These are phyloP conservation scores for Plotosus lineatus DNA, from an alignment of 2,113 vertebrate genomes.

Conservation along the genomic window DNA sequence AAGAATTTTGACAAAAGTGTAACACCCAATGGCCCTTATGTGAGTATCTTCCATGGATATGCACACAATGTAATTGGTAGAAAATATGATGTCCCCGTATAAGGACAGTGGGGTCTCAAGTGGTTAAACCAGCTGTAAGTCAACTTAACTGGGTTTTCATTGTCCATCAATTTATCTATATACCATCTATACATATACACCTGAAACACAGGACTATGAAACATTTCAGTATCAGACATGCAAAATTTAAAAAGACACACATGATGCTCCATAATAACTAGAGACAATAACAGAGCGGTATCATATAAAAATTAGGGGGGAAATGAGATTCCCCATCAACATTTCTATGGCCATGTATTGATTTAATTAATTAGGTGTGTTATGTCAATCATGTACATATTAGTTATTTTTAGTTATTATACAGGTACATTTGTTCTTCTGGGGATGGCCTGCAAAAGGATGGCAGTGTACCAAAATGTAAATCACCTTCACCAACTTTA, in stretches of 20 bases:
- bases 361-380: slow-evolving; percentile 39
- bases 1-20: too few relatives aligned
- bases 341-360: too few relatives aligned
- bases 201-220: neutral
- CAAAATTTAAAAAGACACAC: neutral
- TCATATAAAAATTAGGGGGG: neutral
- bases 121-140: neutral
- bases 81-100: too few relatives aligned
- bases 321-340: neutral
- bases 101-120: too few relatives aligned
- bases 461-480: slow-evolving; percentile 40
- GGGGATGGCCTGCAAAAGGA: slow-evolving; percentile 38
- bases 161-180: neutral
- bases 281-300: too few relatives aligned
- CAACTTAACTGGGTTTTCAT: neutral
- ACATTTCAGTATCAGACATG: neutral
- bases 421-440: slow-evolving; percentile 5
- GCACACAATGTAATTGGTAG: too few relatives aligned
- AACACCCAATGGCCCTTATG: too few relatives aligned
- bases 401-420: slow-evolving; percentile 29
- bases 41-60: too few relatives aligned
- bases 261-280: neutral
- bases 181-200: neutral
- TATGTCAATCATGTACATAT: slow-evolving; percentile 39
- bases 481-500: slow-evolving; percentile 36